Conservation (phyloP, 1,140 invertebrate genomes). For the Drosophila novamexicana region DNA sequence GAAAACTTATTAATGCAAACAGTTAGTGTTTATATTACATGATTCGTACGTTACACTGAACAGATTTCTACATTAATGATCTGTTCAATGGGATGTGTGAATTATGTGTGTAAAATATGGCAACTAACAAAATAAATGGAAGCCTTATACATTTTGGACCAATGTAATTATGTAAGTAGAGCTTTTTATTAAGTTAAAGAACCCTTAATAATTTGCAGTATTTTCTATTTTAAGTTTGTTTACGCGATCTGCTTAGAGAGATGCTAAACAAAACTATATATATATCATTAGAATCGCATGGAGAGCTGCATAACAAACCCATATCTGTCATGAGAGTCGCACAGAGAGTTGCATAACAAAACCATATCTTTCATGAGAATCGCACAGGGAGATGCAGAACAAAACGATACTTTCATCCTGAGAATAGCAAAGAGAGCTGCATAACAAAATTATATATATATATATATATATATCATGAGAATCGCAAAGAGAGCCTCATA, state of each 20-base stretch:
- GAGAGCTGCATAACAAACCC: too few relatives aligned
- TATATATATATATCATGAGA: not conserved
- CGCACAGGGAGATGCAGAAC: too few relatives aligned
- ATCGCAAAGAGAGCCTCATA: not conserved
- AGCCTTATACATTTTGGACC: too few relatives aligned
- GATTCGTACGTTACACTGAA: conserved; percentile 19
- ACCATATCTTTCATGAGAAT: too few relatives aligned
- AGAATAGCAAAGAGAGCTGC: too few relatives aligned
- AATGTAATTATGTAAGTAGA: too few relatives aligned
- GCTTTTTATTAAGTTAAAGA: too few relatives aligned
- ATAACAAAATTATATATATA: too few relatives aligned
- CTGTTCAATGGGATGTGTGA: conserved; percentile 19
- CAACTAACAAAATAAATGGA: not conserved
- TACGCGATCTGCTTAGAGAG: not conserved
- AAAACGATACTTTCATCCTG: too few relatives aligned
- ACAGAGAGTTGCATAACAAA: not conserved
- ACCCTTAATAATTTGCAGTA: too few relatives aligned
- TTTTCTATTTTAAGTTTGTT: too few relatives aligned
- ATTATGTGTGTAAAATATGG: conserved; percentile 7
- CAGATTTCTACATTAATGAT: not conserved
- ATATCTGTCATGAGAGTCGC: not conserved
- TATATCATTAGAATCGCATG: not conserved
- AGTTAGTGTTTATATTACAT: conserved; percentile 1
- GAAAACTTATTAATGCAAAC: not conserved
- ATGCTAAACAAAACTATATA: too few relatives aligned